Evolutionary conservation across 35 echinoderm and acorn worm genomes (phyloP).

Genomic region (Strongylocentrotus purpuratus): DNA sequence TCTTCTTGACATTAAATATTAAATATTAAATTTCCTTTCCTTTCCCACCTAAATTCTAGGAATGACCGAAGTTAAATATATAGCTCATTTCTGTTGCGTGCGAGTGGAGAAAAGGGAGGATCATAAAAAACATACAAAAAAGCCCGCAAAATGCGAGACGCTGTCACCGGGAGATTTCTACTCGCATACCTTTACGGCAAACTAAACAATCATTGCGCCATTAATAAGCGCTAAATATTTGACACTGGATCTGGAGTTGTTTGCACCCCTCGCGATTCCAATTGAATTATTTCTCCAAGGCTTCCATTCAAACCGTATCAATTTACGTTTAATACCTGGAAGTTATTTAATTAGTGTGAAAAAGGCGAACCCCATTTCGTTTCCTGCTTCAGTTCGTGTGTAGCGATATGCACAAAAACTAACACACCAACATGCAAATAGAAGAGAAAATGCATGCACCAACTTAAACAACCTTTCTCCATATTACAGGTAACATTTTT

Average conservation of each 20-base stretch:
- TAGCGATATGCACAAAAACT: too few relatives aligned
- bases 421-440: too few relatives aligned
- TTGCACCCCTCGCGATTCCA: background rate
- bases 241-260: background rate
- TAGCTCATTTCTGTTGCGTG: background rate
- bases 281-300: background rate
- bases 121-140: background rate
- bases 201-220: background rate
- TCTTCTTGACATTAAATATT: too few relatives aligned
- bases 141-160: background rate
- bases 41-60: too few relatives aligned
- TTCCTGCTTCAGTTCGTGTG: background rate
- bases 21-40: too few relatives aligned
- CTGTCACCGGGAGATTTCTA: background rate
- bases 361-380: background rate
- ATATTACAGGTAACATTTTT: too few relatives aligned
- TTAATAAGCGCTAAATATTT: background rate
- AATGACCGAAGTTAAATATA: too few relatives aligned
- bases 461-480: too few relatives aligned
- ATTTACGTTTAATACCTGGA: conserved; percentile 3
- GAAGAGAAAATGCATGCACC: too few relatives aligned
- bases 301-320: background rate
- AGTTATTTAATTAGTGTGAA: background rate
- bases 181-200: background rate
- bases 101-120: background rate